A percentile compares a stretch with the other conserved stretches of the same genome.
Conservation (phyloP, 2,888 invertebrate genomes). For the Girardia tigrina region DNA sequence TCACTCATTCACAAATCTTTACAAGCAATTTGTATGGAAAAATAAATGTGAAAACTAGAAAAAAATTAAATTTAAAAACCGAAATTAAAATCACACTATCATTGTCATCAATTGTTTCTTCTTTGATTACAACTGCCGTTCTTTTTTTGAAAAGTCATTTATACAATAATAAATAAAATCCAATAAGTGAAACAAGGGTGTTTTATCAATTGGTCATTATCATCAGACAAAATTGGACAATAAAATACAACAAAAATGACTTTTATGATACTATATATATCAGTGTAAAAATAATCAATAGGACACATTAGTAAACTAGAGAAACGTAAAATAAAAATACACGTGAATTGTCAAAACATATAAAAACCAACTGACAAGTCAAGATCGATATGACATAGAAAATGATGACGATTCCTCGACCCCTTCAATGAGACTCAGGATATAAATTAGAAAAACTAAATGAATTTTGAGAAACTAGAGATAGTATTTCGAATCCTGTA, state of each 20-base stretch:
- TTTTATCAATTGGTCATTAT: neutral
- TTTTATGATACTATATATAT: neutral
- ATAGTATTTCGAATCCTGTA: neutral
- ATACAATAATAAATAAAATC: too few relatives aligned
- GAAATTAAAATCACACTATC: too few relatives aligned
- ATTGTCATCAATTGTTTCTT: neutral
- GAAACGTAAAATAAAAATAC: constrained; percentile 10
- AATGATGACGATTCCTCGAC: neutral
- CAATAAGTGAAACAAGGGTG: neutral
- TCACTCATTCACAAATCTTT: neutral
- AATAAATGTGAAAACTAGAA: neutral
- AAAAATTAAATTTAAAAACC: neutral
- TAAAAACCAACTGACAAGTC: constrained; percentile 8
- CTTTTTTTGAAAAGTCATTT: too few relatives aligned
- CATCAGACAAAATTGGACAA: neutral
- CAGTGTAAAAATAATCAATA: neutral
- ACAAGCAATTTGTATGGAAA: neutral
- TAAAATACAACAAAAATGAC: neutral
- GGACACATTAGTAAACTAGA: neutral
- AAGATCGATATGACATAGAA: neutral
- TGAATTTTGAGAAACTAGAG: neutral
- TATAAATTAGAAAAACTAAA: neutral
- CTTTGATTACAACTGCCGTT: too few relatives aligned
- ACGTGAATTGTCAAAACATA: neutral
- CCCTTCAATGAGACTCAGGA: neutral